A percentile compares a stretch with the other conserved stretches of the same genome.
Evolutionary conservation across 2,113 vertebrate genomes (phyloP).

Genomic region (Heterotilapia buettikoferi): DNA sequence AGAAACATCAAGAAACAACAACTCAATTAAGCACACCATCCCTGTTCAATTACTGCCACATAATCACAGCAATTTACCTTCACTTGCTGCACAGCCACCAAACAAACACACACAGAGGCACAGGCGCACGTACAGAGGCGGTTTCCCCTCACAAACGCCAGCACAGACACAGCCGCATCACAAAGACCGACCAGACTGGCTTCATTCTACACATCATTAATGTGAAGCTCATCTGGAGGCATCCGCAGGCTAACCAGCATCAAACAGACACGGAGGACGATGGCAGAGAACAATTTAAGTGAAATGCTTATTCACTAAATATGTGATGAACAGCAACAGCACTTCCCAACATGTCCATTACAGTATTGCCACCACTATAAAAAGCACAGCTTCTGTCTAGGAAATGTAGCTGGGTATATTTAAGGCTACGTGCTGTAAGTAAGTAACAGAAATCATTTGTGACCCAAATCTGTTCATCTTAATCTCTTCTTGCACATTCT

Average conservation of each 20-base stretch:
- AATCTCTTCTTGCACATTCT: neutral
- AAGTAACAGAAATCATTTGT: neutral
- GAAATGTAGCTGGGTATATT: neutral
- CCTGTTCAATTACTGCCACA: slow-evolving; percentile 75
- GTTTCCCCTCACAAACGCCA: neutral
- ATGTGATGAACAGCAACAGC: neutral
- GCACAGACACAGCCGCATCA: neutral
- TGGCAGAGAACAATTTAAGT: neutral
- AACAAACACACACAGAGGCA: slow-evolving; percentile 41
- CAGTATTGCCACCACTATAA: neutral
- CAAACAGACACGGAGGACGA: neutral
- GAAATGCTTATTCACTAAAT: neutral
- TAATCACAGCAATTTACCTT: slow-evolving; percentile 73
- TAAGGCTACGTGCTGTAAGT: neutral
- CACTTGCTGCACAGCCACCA: slow-evolving; percentile 49
- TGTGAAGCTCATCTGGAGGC: neutral
- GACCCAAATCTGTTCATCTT: neutral
- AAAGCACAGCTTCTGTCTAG: neutral
- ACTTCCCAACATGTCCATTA: neutral
- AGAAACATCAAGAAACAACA: slow-evolving; percentile 69
- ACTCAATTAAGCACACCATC: slow-evolving; percentile 75
- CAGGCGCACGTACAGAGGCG: neutral
- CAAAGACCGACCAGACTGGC: neutral
- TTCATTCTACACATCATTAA: slow-evolving; percentile 27
- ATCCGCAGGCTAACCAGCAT: neutral